Percentiles rank a stretch among this genome's conserved stretches.
These are phyloP conservation scores for Gisinianus flammeolus DNA, from an alignment of 2,888 invertebrate genomes.

Conservation along the genomic window DNA sequence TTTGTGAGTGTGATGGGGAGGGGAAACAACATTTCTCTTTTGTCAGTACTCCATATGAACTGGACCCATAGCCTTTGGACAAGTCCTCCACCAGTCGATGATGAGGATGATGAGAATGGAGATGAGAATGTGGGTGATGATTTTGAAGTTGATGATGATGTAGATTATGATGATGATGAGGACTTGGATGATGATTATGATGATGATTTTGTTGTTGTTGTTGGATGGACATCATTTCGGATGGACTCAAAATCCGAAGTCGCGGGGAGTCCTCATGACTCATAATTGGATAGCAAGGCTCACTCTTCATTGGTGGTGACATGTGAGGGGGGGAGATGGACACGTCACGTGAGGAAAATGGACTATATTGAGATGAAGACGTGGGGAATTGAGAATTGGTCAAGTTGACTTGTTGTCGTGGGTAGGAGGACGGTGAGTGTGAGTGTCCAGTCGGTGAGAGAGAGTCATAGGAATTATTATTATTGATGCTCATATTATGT, in stretches of 20 bases:
- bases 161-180: slow-evolving; percentile 22
- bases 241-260: slow-evolving; percentile 19
- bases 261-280: slow-evolving; percentile 16
- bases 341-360: slow-evolving; percentile 50
- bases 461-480: background rate
- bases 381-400: slow-evolving; percentile 17
- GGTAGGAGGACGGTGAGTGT: slow-evolving; percentile 37
- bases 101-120: slow-evolving; percentile 20
- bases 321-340: slow-evolving; percentile 58
- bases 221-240: slow-evolving; percentile 28
- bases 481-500: no score
- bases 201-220: slow-evolving; percentile 17
- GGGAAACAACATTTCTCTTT: slow-evolving; percentile 45
- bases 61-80: slow-evolving; percentile 21
- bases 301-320: slow-evolving; percentile 55
- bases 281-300: slow-evolving; percentile 55
- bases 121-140: slow-evolving; percentile 16
- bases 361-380: slow-evolving; percentile 9
- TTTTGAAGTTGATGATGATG: slow-evolving; percentile 25
- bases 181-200: slow-evolving; percentile 29
- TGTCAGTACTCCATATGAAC: slow-evolving; percentile 17
- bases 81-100: slow-evolving; percentile 38
- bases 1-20: slow-evolving; percentile 49
- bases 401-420: slow-evolving; percentile 38
- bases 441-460: slow-evolving; percentile 25